Base-by-base conservation (phyloP, 2,113 vertebrate species). In the Trematomus loennbergii region DNA sequence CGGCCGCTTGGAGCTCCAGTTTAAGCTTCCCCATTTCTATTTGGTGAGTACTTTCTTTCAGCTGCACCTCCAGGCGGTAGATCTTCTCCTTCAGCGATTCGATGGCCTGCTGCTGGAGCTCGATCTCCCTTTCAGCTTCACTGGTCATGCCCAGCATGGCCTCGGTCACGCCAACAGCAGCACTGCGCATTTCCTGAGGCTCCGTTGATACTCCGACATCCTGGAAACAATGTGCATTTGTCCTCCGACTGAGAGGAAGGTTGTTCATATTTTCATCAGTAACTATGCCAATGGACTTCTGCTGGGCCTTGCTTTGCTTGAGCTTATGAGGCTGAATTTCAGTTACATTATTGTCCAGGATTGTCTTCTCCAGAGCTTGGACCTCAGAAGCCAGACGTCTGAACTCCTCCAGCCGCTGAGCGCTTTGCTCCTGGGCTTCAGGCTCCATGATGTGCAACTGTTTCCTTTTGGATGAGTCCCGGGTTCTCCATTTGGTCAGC, bases 21-120 rank as follows among this genome's bases (percentile, higher is more conserved):
- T 99, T 99, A 4, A 99, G 94, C 88, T 97, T 99, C 9, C 96
- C 96, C 98, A 99, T 99, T 87, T 99, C 98, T 84, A 96, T 96
- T 75, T 97, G 94, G 63, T 97, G 96, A 3, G 97, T 97, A 0
- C 96, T 96, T 90, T 99, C 98, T 67, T 96, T 98, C 65, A 99
- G 95, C 84, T 98, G 96, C 36, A 96, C 97, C 79, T 99, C 97
- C 53, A 99, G 86, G 52, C 96, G 95, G 83, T 97, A 99, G 82
- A 99, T 97, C 91, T 98, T 98, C 45, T 97, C 97, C 75, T 98
- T 99, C 49, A 99, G 94, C 7, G 96, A 91, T 36, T 99, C 97
- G 0, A 99, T 98, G 75, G 97, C 97, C 89, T 98, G 97, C 81
- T 98, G 97, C 81, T 99, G 98, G 65, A 98, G 95, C 80, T 99